Conservation (phyloP, 2,888 invertebrate species). For the Hymenopus coronatus region DNA sequence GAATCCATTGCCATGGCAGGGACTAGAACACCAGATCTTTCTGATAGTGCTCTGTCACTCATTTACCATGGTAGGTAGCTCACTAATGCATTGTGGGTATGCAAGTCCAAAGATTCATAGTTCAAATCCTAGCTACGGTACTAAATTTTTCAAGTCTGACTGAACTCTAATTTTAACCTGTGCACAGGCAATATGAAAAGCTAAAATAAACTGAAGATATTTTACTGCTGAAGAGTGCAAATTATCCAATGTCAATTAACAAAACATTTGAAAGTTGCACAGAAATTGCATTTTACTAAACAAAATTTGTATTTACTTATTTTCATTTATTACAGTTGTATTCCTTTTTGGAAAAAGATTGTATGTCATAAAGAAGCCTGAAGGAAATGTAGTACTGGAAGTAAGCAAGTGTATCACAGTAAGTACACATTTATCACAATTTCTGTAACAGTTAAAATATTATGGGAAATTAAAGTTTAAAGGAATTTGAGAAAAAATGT, state of each 20-base stretch:
- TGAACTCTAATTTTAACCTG: not conserved
- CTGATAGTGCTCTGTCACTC: too few species aligned
- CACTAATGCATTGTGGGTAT: too few species aligned
- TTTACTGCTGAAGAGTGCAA: too few species aligned
- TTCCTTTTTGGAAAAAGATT: constrained; percentile 75
- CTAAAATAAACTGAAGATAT: not conserved
- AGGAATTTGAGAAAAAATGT: too few species aligned
- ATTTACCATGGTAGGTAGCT: too few species aligned
- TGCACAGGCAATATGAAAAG: not conserved
- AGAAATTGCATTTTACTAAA: not conserved
- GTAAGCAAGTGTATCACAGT: constrained; percentile 75
- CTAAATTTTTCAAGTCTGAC: too few species aligned
- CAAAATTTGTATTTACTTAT: not conserved
- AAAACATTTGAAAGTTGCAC: not conserved
- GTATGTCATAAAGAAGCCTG: constrained; percentile 74
- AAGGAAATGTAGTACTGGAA: constrained; percentile 78
- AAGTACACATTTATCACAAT: constrained; percentile 47
- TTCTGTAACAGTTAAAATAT: not conserved
- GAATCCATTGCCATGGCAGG: too few species aligned
- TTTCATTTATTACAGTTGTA: constrained; percentile 59
- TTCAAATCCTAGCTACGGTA: too few species aligned
- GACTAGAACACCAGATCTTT: too few species aligned
- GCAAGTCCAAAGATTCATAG: too few species aligned
- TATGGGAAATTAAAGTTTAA: too few species aligned
- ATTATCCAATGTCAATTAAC: not conserved